A percentile compares a stretch with the other conserved stretches of the same genome.
phyloP scores from a whole-genome alignment of 2,797 vertebrate species.

The Microctenopoma lineatum region DNA sequence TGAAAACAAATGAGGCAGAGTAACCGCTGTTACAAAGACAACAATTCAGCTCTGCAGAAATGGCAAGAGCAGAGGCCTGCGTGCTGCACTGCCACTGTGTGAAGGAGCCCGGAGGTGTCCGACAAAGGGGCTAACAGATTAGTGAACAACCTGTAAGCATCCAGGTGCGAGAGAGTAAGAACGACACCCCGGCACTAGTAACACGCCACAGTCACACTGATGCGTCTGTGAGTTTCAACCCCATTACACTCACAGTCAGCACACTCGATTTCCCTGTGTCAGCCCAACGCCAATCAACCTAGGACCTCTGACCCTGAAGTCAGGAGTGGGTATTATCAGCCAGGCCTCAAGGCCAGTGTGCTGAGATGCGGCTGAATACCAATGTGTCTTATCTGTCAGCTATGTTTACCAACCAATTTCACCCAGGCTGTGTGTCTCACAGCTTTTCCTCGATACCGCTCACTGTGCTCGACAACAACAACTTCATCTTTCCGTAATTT shows the following conservation, averaged over 20 bases:
- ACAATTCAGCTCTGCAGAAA: conserved; percentile 52
- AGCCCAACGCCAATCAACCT: conserved; percentile 74
- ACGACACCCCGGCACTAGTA: conserved; percentile 33
- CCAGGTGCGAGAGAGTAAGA: conserved; percentile 18
- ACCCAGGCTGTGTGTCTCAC: conserved; percentile 35
- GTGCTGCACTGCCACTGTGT: conserved; percentile 40
- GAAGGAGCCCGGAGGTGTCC: conserved; percentile 41
- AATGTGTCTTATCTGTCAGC: conserved; percentile 68
- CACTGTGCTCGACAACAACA: conserved; percentile 45
- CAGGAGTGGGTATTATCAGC: conserved; percentile 63
- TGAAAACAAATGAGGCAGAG: conserved; percentile 60
- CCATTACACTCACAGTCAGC: conserved; percentile 72
- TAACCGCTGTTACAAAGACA: conserved; percentile 38
- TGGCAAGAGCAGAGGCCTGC: conserved; percentile 17
- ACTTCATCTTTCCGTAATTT: conserved; percentile 63
- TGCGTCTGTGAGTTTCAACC: conserved; percentile 45
- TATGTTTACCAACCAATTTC: conserved; percentile 58
- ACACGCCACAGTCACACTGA: conserved; percentile 47
- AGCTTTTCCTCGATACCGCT: conserved; percentile 31
- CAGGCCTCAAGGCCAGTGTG: conserved; percentile 38
- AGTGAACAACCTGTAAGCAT: conserved; percentile 61
- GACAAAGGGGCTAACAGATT: conserved; percentile 62
- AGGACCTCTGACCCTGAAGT: conserved; percentile 68
- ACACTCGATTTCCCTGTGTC: conserved; percentile 69
- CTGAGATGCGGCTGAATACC: conserved; percentile 68